Conservation (phyloP, 2,797 vertebrate species). For the Sciurus carolinensis region DNA sequence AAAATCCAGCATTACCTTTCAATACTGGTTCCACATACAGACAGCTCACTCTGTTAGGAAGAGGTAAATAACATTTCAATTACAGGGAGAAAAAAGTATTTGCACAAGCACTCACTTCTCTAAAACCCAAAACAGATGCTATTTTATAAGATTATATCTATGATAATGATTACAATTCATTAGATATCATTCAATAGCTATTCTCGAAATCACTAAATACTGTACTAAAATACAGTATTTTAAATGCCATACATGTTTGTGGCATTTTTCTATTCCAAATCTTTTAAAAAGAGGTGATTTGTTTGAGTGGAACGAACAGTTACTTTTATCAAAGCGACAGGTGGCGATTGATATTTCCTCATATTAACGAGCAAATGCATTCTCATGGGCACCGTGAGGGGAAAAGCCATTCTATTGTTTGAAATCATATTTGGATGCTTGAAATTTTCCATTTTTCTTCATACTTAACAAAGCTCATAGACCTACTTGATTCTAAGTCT, state of each 20-base stretch:
- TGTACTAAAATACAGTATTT: slow-evolving; percentile 81
- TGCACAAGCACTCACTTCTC: slow-evolving; percentile 74
- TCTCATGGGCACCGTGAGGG: background rate
- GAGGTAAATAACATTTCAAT: slow-evolving; percentile 83
- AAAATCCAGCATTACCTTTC: slow-evolving; percentile 77
- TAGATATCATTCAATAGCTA: slow-evolving; percentile 83
- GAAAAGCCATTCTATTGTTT: slow-evolving; percentile 16
- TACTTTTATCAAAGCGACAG: slow-evolving; percentile 53
- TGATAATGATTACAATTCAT: slow-evolving; percentile 75
- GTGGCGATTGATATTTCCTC: slow-evolving; percentile 60
- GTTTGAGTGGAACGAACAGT: background rate
- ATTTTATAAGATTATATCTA: slow-evolving; percentile 82
- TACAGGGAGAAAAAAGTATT: slow-evolving; percentile 80
- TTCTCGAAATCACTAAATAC: slow-evolving; percentile 76
- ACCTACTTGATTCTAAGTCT: background rate
- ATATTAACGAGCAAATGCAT: slow-evolving; percentile 58
- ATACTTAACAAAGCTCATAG: background rate
- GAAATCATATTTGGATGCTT: slow-evolving; percentile 25
- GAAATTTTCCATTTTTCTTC: slow-evolving; percentile 35
- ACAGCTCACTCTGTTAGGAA: slow-evolving; percentile 75
- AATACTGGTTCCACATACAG: slow-evolving; percentile 74
- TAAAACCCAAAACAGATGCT: slow-evolving; percentile 68
- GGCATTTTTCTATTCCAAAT: slow-evolving; percentile 69
- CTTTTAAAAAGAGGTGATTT: slow-evolving; percentile 10
- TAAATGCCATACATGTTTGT: slow-evolving; percentile 80